Conservation (phyloP, 2,113 vertebrate species). For the Oenanthe oenanthe region DNA sequence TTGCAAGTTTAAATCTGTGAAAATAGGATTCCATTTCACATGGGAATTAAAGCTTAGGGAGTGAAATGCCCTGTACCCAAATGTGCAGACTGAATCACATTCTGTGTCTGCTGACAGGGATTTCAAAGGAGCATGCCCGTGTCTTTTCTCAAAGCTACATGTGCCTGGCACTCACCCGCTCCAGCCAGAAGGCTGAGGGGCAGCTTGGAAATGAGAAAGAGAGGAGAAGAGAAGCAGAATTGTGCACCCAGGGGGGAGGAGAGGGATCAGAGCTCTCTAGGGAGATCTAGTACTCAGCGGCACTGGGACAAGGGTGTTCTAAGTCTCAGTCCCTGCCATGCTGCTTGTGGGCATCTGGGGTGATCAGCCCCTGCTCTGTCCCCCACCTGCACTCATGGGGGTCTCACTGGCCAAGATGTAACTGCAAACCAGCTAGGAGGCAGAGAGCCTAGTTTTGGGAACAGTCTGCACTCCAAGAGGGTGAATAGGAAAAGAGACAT, state of each 20-base stretch:
- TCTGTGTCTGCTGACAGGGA: not conserved
- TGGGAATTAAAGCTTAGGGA: not conserved
- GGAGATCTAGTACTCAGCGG: not conserved
- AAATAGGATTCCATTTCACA: not conserved
- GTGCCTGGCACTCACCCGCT: not conserved
- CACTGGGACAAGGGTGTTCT: not conserved
- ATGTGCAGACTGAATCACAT: not conserved
- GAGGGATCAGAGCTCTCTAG: not conserved
- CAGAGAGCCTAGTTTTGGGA: not conserved
- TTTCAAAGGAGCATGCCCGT: not conserved
- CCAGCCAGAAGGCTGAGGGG: not conserved
- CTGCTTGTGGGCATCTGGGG: not conserved
- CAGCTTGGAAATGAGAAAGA: not conserved
- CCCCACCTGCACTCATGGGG: not conserved
- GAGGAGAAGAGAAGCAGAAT: not conserved
- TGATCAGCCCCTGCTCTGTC: rapidly evolving
- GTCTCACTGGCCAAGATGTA: not conserved
- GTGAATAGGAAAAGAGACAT: not conserved
- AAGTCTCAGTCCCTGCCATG: not conserved
- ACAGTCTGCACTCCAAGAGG: not conserved
- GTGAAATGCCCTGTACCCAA: not conserved
- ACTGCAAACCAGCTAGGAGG: not conserved
- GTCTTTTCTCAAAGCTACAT: not conserved
- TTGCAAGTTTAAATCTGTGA: not conserved
- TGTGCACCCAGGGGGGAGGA: not conserved